Percentiles rank a stretch among this genome's conserved stretches.
phyloP scores from a whole-genome alignment of 2,113 vertebrate genomes.

The Ctenodactylus gundi region DNA sequence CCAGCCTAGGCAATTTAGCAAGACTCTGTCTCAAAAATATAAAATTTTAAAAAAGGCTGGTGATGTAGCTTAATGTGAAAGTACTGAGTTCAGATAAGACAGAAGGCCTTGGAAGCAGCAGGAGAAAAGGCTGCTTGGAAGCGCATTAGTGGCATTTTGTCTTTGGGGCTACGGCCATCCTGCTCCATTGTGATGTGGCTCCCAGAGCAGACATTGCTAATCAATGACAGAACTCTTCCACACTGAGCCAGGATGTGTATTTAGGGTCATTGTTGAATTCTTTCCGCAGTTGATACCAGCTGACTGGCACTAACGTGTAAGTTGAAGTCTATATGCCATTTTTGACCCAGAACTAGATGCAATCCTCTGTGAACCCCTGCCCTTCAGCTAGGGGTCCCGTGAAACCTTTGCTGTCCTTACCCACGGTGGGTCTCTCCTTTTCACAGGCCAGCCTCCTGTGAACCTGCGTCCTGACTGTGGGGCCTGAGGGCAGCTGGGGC shows the following conservation, averaged over 20 bases:
- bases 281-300: not conserved
- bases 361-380: not conserved
- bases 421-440: conserved; percentile 36
- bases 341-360: not conserved
- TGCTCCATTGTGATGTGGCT: too few relatives aligned
- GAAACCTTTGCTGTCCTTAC: not conserved
- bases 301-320: not conserved
- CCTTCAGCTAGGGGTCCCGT: not conserved
- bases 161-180: not conserved
- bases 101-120: not conserved
- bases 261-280: not conserved
- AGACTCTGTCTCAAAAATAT: not conserved
- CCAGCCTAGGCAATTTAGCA: not conserved
- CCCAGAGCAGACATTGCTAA: not conserved
- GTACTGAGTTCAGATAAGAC: not conserved
- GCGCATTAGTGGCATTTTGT: rapidly evolving
- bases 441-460: not conserved
- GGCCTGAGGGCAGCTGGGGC: conserved; percentile 14
- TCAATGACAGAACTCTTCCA: not conserved
- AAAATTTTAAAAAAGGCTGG: not conserved
- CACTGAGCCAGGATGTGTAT: not conserved
- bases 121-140: not conserved
- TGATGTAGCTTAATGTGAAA: not conserved
- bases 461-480: not conserved
- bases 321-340: not conserved